Percentiles rank a stretch among this genome's conserved stretches.
Evolutionary conservation across 2,113 vertebrate genomes (phyloP).

Genomic region (Lepidothrix coronata): DNA sequence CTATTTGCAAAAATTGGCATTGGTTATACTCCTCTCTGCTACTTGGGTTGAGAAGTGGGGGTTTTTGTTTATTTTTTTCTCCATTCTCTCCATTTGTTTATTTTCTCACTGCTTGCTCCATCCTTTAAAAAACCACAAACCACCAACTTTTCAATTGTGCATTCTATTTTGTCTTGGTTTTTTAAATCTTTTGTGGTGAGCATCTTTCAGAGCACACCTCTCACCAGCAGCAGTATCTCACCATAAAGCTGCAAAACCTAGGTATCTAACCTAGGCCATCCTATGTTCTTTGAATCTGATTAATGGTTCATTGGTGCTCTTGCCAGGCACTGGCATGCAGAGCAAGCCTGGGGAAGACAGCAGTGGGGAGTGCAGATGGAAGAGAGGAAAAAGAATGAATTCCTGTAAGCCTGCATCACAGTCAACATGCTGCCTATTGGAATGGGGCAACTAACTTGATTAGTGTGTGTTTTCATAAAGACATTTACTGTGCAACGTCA

Average conservation of each 20-base stretch:
- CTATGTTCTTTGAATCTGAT: background rate
- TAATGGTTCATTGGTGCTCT: background rate
- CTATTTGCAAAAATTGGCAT: background rate
- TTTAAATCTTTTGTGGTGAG: background rate
- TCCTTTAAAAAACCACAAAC: background rate
- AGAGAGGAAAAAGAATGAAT: background rate
- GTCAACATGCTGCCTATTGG: background rate
- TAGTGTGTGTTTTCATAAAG: background rate
- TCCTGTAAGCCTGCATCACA: background rate
- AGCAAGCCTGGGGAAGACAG: background rate
- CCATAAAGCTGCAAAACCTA: background rate
- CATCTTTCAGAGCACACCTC: background rate
- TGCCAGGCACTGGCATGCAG: background rate
- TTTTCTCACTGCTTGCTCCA: background rate
- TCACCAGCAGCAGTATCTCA: background rate
- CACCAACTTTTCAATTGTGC: background rate
- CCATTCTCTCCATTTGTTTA: background rate
- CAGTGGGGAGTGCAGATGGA: background rate
- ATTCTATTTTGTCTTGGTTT: background rate
- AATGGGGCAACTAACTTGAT: background rate
- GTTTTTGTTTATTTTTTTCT: background rate
- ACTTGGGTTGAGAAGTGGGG: background rate
- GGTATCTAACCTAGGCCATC: accelerated
- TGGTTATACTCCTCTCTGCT: background rate
- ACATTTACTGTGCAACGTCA: background rate